Percentiles rank a stretch among this genome's conserved stretches.
Conservation (phyloP, 2,888 invertebrate species). For the Pilophorus perplexus region DNA sequence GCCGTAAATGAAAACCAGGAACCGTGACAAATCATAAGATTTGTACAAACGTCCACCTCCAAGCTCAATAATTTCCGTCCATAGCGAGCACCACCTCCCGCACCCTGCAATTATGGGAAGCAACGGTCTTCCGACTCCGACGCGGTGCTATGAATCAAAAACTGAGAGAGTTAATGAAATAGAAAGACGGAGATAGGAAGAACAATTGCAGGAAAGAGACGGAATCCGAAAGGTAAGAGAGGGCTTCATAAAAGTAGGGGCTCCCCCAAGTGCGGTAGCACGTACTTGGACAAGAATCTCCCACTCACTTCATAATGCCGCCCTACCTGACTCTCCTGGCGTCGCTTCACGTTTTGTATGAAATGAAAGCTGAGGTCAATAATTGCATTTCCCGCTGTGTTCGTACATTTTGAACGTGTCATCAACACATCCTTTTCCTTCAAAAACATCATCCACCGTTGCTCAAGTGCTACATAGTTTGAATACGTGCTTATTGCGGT, state of each 20-base stretch:
- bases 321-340: neutral
- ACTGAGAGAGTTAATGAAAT: neutral
- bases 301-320: neutral
- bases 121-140: conserved; percentile 9
- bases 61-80: neutral
- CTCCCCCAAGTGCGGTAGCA: conserved; percentile 16
- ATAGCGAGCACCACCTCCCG: neutral
- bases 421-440: no score
- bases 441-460: no score
- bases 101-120: conserved; percentile 10
- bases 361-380: conserved; percentile 36
- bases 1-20: neutral
- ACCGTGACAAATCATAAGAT: conserved; percentile 25
- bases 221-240: no score
- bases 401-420: neutral
- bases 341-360: conserved; percentile 36
- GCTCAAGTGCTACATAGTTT: no score
- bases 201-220: neutral
- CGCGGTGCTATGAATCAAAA: neutral
- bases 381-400: conserved; percentile 10
- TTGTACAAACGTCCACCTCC: conserved; percentile 3
- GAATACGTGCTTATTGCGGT: no score
- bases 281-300: conserved; percentile 1
- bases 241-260: no score
- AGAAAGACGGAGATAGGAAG: neutral